A percentile compares a stretch with the other conserved stretches of the same genome.
Conservation (phyloP, 2,888 invertebrate species). For the Idaea straminata region DNA sequence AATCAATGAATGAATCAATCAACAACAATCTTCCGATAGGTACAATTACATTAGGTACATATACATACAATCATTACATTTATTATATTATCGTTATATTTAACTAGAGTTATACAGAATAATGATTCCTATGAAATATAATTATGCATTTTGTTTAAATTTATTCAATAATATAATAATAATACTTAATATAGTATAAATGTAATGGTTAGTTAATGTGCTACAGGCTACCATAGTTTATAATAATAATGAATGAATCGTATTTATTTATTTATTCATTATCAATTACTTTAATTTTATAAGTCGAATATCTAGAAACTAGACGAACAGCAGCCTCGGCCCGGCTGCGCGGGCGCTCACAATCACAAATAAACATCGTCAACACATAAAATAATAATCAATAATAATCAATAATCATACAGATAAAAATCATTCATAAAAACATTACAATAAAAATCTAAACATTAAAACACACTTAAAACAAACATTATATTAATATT, state of each 20-base stretch:
- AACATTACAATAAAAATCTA: constrained; percentile 81
- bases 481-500: constrained; percentile 81
- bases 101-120: constrained; percentile 82
- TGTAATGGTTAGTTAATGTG: constrained; percentile 79
- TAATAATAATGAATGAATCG: constrained; percentile 76
- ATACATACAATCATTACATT: constrained; percentile 44
- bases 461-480: constrained; percentile 81
- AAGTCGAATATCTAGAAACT: constrained; percentile 68
- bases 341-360: constrained; percentile 59
- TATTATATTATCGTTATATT: constrained; percentile 74
- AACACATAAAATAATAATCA: constrained; percentile 81
- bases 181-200: constrained; percentile 79
- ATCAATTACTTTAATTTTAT: constrained; percentile 73
- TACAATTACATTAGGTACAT: constrained; percentile 36
- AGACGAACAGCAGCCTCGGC: constrained; percentile 74
- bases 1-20: constrained; percentile 33
- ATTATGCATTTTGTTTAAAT: constrained; percentile 81
- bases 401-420: constrained; percentile 76
- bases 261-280: constrained; percentile 74
- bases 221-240: constrained; percentile 78
- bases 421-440: constrained; percentile 81
- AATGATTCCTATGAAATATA: constrained; percentile 82
- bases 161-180: constrained; percentile 80
- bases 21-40: constrained; percentile 55
- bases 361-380: constrained; percentile 79